Evolutionary conservation across 2,888 invertebrate species (phyloP), one percentile per base, ranked within the genome.

Genomic region (Acronicta psi): DNA sequence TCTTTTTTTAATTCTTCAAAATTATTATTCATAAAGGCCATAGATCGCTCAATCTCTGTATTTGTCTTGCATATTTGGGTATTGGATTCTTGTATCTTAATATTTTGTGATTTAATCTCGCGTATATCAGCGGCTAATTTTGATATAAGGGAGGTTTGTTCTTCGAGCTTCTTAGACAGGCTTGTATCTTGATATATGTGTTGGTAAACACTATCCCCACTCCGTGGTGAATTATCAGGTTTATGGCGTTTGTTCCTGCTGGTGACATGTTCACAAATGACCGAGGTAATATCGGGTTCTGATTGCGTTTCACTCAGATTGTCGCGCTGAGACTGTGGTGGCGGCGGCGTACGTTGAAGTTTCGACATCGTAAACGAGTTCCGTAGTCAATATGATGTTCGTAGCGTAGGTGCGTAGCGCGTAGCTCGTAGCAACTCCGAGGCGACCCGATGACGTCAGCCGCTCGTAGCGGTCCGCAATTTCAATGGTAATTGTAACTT

Each of bases 1-100:
- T 50, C 41, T 13, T 34, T 50, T 34, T 20, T 41, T 34, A 50
- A 50, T 16, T 42, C 50, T 41, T 50, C 31, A 42, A 50, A 29
- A 29, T 29, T 29, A 9, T 38, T 38, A 38, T 38, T 38, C 38
- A 38, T 38, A 14, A 40, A 29, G 9, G 29, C 29, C 29, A 29
- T 29, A 29, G 29, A 29, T 29, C 29, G 29, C 29, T 29, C 29
- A 29, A 46, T 34, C 45, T 34, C 34, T 14, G n/a, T 10, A 20
- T 45, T 34, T 20, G 29, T 29, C 29, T 29, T 29, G 29, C 29
- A 29, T 29, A 37, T 37, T 37, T 37, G 14, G 37, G 37, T 8
- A 37, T 16, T 37, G 14, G 37, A 37, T 16, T 37, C 14, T 8
- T 37, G 37, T 37, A 37, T 37, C 37, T 37, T 37, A 37, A 11